A percentile compares a stretch with the other conserved stretches of the same genome.
phyloP scores from a whole-genome alignment of 2,113 vertebrate species.

The Pyxicephalus adspersus region DNA sequence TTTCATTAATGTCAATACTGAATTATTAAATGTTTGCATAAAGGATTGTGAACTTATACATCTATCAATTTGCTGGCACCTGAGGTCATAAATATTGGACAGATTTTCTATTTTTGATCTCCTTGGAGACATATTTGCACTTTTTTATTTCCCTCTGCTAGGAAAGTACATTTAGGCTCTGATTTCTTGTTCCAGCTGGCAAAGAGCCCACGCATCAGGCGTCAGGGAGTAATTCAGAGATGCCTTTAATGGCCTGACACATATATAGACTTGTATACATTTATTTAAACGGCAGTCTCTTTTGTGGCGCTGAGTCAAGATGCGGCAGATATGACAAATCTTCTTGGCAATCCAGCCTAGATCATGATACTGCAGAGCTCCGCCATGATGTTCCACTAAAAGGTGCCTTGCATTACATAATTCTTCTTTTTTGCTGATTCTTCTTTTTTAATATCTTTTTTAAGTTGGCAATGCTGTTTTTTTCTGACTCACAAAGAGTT shows the following conservation, averaged over 20 bases:
- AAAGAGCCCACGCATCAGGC: conserved; percentile 59
- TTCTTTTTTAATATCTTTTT: not conserved
- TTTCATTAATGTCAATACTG: not conserved
- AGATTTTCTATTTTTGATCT: conserved; percentile 23
- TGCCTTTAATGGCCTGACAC: conserved; percentile 44
- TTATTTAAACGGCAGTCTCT: conserved; percentile 56
- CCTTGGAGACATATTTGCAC: conserved; percentile 23
- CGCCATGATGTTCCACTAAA: conserved; percentile 44
- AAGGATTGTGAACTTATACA: conserved; percentile 3
- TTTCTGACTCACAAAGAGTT: not conserved
- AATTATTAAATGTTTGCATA: not conserved
- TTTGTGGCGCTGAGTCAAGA: conserved; percentile 72
- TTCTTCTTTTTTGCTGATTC: not conserved
- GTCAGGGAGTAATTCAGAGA: conserved; percentile 61
- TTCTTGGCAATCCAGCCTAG: conserved; percentile 69
- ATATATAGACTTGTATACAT: conserved; percentile 51
- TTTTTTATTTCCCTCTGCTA: conserved; percentile 30
- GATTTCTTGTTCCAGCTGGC: conserved; percentile 58
- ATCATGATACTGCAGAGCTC: conserved; percentile 54
- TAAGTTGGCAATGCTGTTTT: not conserved
- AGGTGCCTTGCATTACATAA: conserved; percentile 38
- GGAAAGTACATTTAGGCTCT: conserved; percentile 48
- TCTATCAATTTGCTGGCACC: not conserved
- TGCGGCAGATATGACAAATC: conserved; percentile 77
- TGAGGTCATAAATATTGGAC: not conserved